phyloP scores from a whole-genome alignment of 2,888 invertebrate species.

The Calephelis perditalis region DNA sequence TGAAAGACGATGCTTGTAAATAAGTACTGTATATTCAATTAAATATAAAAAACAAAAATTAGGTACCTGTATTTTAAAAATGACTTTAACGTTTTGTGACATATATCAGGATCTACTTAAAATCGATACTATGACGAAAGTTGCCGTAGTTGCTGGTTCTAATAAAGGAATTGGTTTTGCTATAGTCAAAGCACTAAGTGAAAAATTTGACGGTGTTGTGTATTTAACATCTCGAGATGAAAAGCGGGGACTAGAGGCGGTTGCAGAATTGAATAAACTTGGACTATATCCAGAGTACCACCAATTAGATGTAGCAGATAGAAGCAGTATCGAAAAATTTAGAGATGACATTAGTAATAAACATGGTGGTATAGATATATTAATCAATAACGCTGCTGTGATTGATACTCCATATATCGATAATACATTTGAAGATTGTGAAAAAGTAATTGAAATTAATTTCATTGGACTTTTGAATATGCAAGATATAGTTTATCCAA shows the following conservation, averaged over 20 bases:
- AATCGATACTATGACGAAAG: slow-evolving; percentile 17
- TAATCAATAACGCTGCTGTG: slow-evolving; percentile 85
- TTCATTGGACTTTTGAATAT: slow-evolving; percentile 79
- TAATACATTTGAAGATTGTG: slow-evolving; percentile 57
- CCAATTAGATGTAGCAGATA: slow-evolving; percentile 80
- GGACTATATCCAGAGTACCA: slow-evolving; percentile 36
- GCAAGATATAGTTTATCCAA: slow-evolving; percentile 81
- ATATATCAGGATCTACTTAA: too few relatives aligned
- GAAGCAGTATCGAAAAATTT: slow-evolving; percentile 80
- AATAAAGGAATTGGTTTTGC: slow-evolving; percentile 82
- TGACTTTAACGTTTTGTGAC: too few relatives aligned
- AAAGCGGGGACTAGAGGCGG: slow-evolving; percentile 34
- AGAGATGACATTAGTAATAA: slow-evolving; percentile 73
- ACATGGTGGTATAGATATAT: slow-evolving; percentile 83
- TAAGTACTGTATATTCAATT: too few relatives aligned
- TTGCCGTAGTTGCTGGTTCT: slow-evolving; percentile 74
- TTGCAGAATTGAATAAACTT: slow-evolving; percentile 36
- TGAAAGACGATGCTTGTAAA: too few relatives aligned
- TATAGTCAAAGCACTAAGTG: slow-evolving; percentile 77
- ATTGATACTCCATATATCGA: slow-evolving; percentile 15
- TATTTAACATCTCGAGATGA: slow-evolving; percentile 81
- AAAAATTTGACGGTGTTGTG: slow-evolving; percentile 79
- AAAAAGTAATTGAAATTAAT: slow-evolving; percentile 81
- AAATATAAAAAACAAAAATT: too few relatives aligned
- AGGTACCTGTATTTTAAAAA: too few relatives aligned